Conservation (phyloP, 92 coral and sea anemone genomes). For the Parazoanthus darwini region DNA sequence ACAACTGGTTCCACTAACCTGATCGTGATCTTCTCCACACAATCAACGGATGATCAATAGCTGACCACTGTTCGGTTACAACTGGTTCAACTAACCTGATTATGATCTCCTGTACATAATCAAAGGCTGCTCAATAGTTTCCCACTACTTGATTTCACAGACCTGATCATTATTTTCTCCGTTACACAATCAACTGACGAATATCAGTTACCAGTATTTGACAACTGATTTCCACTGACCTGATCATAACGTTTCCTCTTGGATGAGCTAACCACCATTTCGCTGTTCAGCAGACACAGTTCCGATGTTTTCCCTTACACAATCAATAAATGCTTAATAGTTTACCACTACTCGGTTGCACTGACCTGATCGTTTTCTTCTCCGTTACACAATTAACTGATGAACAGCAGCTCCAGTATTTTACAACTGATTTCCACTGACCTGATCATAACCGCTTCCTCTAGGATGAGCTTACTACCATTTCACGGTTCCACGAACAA, state of each 20-base stretch:
- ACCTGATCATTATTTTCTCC: not conserved
- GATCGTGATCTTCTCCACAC: not conserved
- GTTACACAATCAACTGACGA: not conserved
- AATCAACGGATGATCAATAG: not conserved
- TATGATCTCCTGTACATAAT: too few relatives aligned
- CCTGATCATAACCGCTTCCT: constrained; percentile 93
- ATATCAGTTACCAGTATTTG: not conserved
- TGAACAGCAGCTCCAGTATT: not conserved
- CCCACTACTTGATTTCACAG: too few relatives aligned
- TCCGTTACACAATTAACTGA: not conserved
- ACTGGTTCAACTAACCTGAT: too few relatives aligned
- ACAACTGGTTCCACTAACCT: too few relatives aligned
- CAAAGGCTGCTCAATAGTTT: too few relatives aligned
- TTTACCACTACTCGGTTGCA: too few relatives aligned
- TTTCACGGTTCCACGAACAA: not conserved
- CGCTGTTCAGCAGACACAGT: too few relatives aligned
- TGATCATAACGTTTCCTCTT: too few relatives aligned
- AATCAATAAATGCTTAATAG: not conserved
- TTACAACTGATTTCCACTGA: constrained; percentile 4
- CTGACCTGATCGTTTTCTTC: not conserved
- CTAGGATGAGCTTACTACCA: constrained; percentile 63
- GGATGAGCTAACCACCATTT: too few relatives aligned
- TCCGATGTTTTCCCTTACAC: not conserved
- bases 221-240: not conserved
- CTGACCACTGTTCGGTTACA: too few relatives aligned